Evolutionary conservation across 2,797 vertebrate genomes (phyloP).

Genomic region (Acanthurus lineatus): DNA sequence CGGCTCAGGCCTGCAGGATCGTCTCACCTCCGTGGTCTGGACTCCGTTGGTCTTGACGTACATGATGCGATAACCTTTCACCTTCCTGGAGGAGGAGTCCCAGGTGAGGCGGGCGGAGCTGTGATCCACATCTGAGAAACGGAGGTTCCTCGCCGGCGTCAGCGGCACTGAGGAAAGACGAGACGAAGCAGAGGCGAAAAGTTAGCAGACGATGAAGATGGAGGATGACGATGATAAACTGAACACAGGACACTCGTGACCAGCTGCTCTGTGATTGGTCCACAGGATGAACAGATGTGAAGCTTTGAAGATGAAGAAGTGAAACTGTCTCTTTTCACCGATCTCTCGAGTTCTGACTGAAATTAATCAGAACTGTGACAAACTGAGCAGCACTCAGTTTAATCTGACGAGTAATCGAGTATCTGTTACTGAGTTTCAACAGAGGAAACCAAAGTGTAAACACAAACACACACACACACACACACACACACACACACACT

Average conservation of each 20-base stretch:
- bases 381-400: too few species aligned
- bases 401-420: too few species aligned
- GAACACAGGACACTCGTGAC: too few species aligned
- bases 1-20: not conserved
- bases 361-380: too few species aligned
- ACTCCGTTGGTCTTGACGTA: slow-evolving; percentile 91
- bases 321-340: too few species aligned
- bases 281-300: too few species aligned
- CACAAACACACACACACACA: slow-evolving; percentile 9
- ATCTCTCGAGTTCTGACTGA: too few species aligned
- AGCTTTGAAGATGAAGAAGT: too few species aligned
- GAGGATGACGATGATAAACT: too few species aligned
- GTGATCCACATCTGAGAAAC: slow-evolving; percentile 90
- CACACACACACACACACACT: slow-evolving; percentile 7
- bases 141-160: slow-evolving; percentile 89
- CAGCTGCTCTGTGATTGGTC: too few species aligned
- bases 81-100: slow-evolving; percentile 89
- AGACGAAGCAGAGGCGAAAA: not conserved
- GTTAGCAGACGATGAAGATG: not conserved
- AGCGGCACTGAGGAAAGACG: slow-evolving; percentile 86
- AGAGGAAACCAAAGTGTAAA: too few species aligned
- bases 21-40: slow-evolving; percentile 92
- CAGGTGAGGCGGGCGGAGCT: slow-evolving; percentile 90
- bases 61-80: slow-evolving; percentile 90
- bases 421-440: too few species aligned